Percentiles rank a stretch among this genome's conserved stretches.
These are phyloP conservation scores for Menidia beryllina DNA, from an alignment of 2,113 vertebrate species.

Conservation along the genomic window DNA sequence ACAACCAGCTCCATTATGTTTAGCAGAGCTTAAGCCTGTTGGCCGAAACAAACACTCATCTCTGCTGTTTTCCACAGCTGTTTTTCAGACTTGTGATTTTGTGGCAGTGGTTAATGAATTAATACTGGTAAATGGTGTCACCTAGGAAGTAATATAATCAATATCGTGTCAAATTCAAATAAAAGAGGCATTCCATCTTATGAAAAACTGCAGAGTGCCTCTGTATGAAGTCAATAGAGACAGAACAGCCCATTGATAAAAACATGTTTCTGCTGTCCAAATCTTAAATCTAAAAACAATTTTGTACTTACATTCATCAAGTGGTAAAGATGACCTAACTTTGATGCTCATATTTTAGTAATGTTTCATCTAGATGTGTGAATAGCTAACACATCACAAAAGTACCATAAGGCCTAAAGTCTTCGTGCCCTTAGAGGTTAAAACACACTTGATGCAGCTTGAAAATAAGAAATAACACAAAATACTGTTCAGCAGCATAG, in stretches of 20 bases:
- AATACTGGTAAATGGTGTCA: too few relatives aligned
- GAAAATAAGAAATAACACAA: constrained; percentile 73
- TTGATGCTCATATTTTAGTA: background rate
- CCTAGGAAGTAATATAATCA: too few relatives aligned
- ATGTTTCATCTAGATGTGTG: constrained; percentile 5
- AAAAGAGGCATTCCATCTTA: background rate
- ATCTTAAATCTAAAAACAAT: constrained; percentile 18
- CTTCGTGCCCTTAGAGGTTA: background rate
- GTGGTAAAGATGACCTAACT: constrained; percentile 22
- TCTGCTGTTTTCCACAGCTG: constrained; percentile 13
- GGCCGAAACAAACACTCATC: constrained; percentile 2
- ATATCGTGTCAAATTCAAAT: background rate
- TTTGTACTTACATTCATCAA: constrained; percentile 32
- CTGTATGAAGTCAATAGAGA: constrained; percentile 9
- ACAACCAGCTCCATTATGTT: constrained; percentile 28
- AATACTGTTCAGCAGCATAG: constrained; percentile 65
- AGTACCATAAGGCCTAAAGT: background rate
- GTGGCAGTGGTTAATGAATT: background rate
- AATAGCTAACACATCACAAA: background rate
- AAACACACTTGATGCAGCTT: constrained; percentile 61
- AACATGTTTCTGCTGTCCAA: background rate
- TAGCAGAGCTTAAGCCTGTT: constrained; percentile 3
- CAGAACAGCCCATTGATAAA: background rate
- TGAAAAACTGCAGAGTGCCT: constrained; percentile 7
- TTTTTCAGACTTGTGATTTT: background rate